Percentiles rank a stretch among this genome's conserved stretches.
phyloP scores from a whole-genome alignment of 2,113 vertebrate genomes.

The Diglossa brunneiventris region DNA sequence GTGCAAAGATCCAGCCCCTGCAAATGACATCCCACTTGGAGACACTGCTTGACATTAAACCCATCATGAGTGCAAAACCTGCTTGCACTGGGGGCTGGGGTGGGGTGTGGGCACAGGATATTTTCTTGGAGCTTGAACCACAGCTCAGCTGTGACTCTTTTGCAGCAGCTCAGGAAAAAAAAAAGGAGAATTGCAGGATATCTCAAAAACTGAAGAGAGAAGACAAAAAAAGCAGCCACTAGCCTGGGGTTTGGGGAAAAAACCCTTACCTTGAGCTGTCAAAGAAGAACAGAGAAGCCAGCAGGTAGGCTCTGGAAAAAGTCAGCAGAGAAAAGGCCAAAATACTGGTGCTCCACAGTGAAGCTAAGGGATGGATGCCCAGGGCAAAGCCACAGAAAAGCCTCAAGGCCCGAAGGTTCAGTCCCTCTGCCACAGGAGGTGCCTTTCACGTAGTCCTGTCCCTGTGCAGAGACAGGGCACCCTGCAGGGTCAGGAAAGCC shows the following conservation, averaged over 20 bases:
- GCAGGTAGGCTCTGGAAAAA: neutral
- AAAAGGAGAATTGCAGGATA: neutral
- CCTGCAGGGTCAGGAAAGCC: neutral
- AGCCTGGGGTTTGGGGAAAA: neutral
- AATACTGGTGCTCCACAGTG: neutral
- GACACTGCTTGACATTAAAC: neutral
- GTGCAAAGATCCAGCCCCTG: neutral
- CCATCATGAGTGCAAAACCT: neutral
- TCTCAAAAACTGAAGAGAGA: neutral
- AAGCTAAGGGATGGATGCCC: neutral
- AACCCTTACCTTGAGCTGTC: neutral
- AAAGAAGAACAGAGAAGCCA: neutral
- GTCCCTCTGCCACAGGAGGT: neutral
- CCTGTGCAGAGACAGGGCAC: rapidly evolving
- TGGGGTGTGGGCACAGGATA: neutral
- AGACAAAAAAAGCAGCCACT: neutral
- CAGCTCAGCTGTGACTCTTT: neutral
- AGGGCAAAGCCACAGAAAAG: neutral
- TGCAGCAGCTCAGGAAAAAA: neutral
- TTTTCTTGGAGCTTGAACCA: neutral
- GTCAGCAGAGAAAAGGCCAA: neutral
- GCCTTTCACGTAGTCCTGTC: neutral
- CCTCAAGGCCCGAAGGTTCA: neutral
- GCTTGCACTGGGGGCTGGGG: neutral
- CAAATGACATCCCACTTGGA: neutral